Evolutionary conservation across 2,888 invertebrate species (phyloP).

Genomic region (Scaeva pyrastri): DNA sequence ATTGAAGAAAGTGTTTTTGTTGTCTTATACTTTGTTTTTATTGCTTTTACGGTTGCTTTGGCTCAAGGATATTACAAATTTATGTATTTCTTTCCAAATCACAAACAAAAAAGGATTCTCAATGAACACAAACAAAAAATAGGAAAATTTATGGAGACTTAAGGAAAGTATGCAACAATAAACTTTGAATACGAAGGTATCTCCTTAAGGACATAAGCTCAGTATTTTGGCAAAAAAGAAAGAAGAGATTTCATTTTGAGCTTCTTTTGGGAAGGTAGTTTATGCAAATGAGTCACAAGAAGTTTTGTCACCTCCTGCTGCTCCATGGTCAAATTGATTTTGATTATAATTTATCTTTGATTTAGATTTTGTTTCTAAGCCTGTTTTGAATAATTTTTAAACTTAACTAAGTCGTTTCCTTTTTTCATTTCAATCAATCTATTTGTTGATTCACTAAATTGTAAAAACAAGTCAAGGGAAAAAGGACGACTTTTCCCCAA

Average conservation of each 20-base stretch:
- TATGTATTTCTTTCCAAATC: constrained; percentile 33
- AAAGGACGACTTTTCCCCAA: not conserved
- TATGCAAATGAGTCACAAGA: constrained; percentile 17
- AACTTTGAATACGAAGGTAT: constrained; percentile 15
- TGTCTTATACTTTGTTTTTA: not conserved
- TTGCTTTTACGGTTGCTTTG: constrained; percentile 55
- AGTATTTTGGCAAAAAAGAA: not conserved
- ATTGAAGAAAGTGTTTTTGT: constrained; percentile 28
- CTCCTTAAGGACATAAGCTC: not conserved
- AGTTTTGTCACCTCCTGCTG: not conserved
- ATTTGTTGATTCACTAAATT: constrained; percentile 26
- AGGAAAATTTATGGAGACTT: constrained; percentile 18
- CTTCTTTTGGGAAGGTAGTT: constrained; percentile 4
- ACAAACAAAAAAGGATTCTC: constrained; percentile 39
- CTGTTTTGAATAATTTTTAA: not conserved
- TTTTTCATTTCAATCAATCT: not conserved
- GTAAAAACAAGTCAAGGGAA: not conserved
- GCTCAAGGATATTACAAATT: constrained; percentile 57
- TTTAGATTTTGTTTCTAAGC: not conserved
- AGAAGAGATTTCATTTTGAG: not conserved
- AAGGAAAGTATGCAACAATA: constrained; percentile 28
- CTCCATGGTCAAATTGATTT: not conserved
- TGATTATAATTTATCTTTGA: constrained; percentile 22
- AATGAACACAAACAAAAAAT: constrained; percentile 15
- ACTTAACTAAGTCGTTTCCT: too few relatives aligned